Conservation (phyloP, 2,797 vertebrate species). For the Potorous gilbertii region DNA sequence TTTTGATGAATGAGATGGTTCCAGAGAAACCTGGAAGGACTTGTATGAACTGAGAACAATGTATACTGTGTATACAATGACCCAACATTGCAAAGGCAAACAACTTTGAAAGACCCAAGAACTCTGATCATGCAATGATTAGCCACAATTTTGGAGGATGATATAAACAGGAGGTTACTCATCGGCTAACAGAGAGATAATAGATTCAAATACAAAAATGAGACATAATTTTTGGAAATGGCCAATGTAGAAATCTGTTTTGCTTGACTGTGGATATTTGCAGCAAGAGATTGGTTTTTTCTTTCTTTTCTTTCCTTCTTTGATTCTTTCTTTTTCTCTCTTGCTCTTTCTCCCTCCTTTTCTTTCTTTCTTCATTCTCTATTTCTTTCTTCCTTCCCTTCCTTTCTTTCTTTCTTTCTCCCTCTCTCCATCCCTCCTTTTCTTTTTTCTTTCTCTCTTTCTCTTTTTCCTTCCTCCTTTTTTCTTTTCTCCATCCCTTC, state of each 20-base stretch:
- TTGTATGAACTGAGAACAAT: background rate
- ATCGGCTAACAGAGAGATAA: background rate
- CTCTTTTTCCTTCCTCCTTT: too few species aligned
- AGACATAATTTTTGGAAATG: background rate
- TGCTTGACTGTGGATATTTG: background rate
- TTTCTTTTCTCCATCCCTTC: background rate
- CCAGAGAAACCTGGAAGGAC: background rate
- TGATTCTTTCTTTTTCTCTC: too few species aligned
- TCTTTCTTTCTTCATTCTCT: too few species aligned
- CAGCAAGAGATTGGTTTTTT: background rate
- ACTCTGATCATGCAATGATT: background rate
- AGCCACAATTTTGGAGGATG: background rate
- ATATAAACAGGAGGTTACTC: background rate
- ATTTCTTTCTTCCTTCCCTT: background rate
- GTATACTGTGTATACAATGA: background rate
- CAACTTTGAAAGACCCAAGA: background rate
- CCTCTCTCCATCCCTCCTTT: too few species aligned
- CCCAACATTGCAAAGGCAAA: background rate
- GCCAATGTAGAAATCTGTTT: background rate
- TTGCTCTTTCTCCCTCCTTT: background rate
- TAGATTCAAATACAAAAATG: background rate
- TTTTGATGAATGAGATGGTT: background rate
- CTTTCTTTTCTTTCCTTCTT: background rate
- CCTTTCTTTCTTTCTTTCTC: too few species aligned
- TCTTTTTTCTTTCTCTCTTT: too few species aligned